These are phyloP conservation scores for Dendroctonus ponderosae DNA, from an alignment of 1,140 invertebrate genomes.

Conservation along the genomic window DNA sequence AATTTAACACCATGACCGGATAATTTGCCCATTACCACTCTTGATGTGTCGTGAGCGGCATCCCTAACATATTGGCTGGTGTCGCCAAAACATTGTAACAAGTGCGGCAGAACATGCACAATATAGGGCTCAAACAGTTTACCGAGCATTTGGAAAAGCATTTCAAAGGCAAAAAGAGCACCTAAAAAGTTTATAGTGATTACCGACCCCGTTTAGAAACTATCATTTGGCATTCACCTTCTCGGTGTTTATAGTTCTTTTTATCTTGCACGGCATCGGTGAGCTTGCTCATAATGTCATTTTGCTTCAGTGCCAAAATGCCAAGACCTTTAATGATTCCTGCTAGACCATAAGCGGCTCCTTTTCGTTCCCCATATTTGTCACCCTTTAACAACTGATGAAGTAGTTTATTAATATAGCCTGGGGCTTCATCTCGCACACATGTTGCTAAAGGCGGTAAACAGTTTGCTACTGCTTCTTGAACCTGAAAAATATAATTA, in stretches of 20 bases:
- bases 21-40: constrained; percentile 94
- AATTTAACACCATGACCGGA: constrained; percentile 97
- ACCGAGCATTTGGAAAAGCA: constrained; percentile 92
- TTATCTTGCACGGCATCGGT: constrained; percentile 96
- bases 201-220: background rate
- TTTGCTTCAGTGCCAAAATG: constrained; percentile 90
- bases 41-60: constrained; percentile 92
- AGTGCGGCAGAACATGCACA: constrained; percentile 92
- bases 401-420: constrained; percentile 85
- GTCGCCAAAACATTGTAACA: constrained; percentile 96
- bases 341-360: constrained; percentile 86
- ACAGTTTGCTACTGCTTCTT: constrained; percentile 97
- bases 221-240: constrained; percentile 60
- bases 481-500: constrained; percentile 64
- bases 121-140: constrained; percentile 98
- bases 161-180: constrained; percentile 95
- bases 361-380: constrained; percentile 94
- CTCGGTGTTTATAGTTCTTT: constrained; percentile 88
- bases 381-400: constrained; percentile 87
- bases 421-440: constrained; percentile 85
- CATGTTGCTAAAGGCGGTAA: constrained; percentile 89
- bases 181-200: constrained; percentile 54
- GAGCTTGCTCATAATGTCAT: constrained; percentile 93
- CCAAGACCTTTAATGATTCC: constrained; percentile 94
- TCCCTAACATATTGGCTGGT: constrained; percentile 85